phyloP scores from a whole-genome alignment of 2,113 vertebrate genomes.

The Plecturocebus donacophilus region DNA sequence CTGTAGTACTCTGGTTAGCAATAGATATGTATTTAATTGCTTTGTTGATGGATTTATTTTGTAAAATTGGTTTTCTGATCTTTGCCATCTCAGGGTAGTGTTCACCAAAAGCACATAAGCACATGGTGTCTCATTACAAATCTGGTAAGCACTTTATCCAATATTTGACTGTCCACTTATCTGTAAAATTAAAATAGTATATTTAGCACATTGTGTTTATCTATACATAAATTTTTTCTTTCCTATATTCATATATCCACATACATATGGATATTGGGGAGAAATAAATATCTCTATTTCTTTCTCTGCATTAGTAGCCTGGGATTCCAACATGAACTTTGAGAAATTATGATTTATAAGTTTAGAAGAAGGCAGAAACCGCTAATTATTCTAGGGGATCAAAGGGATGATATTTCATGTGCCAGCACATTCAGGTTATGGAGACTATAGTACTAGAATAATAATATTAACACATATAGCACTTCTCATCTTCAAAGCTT shows the following conservation, averaged over 20 bases:
- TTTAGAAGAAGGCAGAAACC: not conserved
- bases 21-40: not conserved
- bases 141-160: not conserved
- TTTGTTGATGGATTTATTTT: not conserved
- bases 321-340: conserved; percentile 1
- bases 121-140: not conserved
- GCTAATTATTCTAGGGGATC: conserved; percentile 56
- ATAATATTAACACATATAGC: conserved; percentile 45
- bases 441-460: not conserved
- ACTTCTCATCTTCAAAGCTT: conserved; percentile 60
- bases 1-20: not conserved
- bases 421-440: conserved; percentile 36
- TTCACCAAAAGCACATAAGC: not conserved
- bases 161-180: not conserved
- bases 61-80: not conserved
- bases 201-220: not conserved
- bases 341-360: conserved; percentile 21
- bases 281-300: not conserved
- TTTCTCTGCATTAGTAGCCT: not conserved
- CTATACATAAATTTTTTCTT: not conserved
- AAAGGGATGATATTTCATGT: conserved; percentile 40
- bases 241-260: not conserved
- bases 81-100: not conserved
- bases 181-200: not conserved
- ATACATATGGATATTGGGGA: not conserved